Percentiles rank a stretch among this genome's conserved stretches.
These are phyloP conservation scores for Tenthredo mesomela DNA, from an alignment of 2,888 invertebrate species.

Conservation along the genomic window DNA sequence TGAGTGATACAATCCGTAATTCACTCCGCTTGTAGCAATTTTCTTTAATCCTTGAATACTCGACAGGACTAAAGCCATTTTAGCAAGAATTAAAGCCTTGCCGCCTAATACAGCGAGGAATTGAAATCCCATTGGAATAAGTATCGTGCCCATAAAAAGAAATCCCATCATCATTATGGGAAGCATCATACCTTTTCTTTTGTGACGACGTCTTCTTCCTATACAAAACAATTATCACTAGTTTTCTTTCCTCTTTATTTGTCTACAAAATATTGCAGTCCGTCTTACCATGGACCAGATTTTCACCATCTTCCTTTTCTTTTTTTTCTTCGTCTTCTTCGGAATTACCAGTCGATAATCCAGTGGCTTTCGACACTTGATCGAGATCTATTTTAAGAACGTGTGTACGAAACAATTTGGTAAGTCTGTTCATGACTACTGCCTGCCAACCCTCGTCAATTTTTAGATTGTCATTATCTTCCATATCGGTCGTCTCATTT, in stretches of 20 bases:
- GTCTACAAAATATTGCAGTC: neutral
- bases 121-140: constrained; percentile 92
- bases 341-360: constrained; percentile 12
- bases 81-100: constrained; percentile 89
- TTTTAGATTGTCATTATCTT: constrained; percentile 73
- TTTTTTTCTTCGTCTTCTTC: neutral
- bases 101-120: constrained; percentile 90
- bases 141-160: constrained; percentile 87
- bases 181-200: constrained; percentile 85
- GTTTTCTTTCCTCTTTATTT: constrained; percentile 43
- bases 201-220: constrained; percentile 79
- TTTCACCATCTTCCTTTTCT: neutral
- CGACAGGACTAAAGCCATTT: constrained; percentile 89
- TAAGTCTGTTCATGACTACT: constrained; percentile 82
- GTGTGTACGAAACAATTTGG: constrained; percentile 82
- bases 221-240: constrained; percentile 10
- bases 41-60: constrained; percentile 90
- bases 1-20: constrained; percentile 87
- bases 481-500: constrained; percentile 53
- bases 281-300: constrained; percentile 76
- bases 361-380: constrained; percentile 61
- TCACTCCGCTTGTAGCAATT: constrained; percentile 86
- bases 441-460: constrained; percentile 81
- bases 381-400: constrained; percentile 84
- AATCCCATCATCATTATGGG: constrained; percentile 90